These are phyloP conservation scores for Lagenorhynchus albirostris DNA, from an alignment of 2,113 vertebrate genomes.

Conservation along the genomic window DNA sequence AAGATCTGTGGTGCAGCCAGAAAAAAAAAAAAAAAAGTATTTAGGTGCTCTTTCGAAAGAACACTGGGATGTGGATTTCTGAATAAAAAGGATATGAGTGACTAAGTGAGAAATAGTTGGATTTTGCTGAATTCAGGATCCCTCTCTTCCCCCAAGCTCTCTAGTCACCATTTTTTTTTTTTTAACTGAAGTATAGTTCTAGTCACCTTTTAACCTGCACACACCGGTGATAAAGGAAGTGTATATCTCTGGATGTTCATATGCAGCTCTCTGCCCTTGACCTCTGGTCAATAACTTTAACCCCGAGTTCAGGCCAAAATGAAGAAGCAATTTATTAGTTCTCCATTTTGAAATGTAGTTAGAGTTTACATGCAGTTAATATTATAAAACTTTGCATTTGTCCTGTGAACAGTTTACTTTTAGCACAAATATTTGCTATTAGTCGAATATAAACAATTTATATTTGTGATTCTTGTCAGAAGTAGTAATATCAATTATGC, in stretches of 20 bases:
- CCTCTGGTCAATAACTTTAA: background rate
- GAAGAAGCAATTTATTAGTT: conserved; percentile 11
- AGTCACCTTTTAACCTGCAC: background rate
- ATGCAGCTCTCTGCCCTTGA: background rate
- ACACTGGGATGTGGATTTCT: background rate
- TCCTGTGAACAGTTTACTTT: background rate
- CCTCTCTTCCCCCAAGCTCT: background rate
- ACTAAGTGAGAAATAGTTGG: background rate
- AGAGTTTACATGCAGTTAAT: background rate
- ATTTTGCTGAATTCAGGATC: background rate
- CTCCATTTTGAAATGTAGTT: conserved; percentile 41
- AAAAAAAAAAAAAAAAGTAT: no score
- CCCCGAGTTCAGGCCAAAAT: background rate
- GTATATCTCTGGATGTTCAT: background rate
- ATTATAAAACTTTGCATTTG: conserved; percentile 20
- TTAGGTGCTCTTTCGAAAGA: background rate
- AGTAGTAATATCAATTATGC: background rate
- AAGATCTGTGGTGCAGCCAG: no score
- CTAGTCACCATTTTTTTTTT: background rate
- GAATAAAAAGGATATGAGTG: background rate
- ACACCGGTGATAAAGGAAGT: background rate
- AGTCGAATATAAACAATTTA: conserved; percentile 5
- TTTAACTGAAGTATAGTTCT: background rate
- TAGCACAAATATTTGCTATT: background rate
- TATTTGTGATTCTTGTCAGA: background rate